These are phyloP conservation scores for fruit fly (Drosophila melanogaster) DNA, from an alignment of 1,140 invertebrate species.

Conservation along the genomic window DNA sequence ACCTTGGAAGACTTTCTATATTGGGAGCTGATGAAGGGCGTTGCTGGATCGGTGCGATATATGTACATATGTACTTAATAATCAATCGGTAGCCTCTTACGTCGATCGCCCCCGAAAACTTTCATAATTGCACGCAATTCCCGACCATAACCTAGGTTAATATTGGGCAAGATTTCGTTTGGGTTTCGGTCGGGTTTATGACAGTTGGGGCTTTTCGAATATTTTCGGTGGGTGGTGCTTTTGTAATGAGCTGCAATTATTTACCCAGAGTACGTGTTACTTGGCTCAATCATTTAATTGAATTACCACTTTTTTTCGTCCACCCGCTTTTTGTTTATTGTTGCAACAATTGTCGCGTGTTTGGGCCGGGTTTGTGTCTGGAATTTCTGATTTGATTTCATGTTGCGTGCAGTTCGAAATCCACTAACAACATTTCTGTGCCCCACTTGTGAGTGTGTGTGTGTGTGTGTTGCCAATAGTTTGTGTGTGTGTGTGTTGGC, in stretches of 20 bases:
- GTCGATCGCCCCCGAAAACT: constrained; percentile 47
- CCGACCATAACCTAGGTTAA: constrained; percentile 54
- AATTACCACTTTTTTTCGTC: constrained; percentile 46
- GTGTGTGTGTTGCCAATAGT: constrained; percentile 2
- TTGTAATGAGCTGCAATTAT: constrained; percentile 5
- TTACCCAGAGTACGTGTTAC: constrained; percentile 20
- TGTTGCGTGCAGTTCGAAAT: constrained; percentile 51
- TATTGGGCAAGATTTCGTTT: constrained; percentile 54
- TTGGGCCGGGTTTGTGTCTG: constrained; percentile 39
- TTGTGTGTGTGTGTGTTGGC: constrained; percentile 13
- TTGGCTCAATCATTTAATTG: constrained; percentile 34
- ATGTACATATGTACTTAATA: constrained; percentile 56
- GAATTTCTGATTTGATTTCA: constrained; percentile 61
- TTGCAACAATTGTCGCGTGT: constrained; percentile 65
- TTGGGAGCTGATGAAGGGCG: constrained; percentile 53
- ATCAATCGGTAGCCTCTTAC: constrained; percentile 69
- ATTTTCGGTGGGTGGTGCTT: constrained; percentile 4
- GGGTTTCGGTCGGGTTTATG: constrained; percentile 11
- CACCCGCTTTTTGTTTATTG: constrained; percentile 13
- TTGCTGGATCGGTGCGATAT: constrained; percentile 3
- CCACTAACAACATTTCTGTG: constrained; percentile 32
- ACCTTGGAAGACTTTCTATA: constrained; percentile 66
- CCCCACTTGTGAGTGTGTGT: not conserved
- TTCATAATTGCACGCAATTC: constrained; percentile 73
- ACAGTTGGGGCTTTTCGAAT: constrained; percentile 3